phyloP scores from a whole-genome alignment of 1,140 invertebrate genomes.

The Frieseomelitta varia region DNA sequence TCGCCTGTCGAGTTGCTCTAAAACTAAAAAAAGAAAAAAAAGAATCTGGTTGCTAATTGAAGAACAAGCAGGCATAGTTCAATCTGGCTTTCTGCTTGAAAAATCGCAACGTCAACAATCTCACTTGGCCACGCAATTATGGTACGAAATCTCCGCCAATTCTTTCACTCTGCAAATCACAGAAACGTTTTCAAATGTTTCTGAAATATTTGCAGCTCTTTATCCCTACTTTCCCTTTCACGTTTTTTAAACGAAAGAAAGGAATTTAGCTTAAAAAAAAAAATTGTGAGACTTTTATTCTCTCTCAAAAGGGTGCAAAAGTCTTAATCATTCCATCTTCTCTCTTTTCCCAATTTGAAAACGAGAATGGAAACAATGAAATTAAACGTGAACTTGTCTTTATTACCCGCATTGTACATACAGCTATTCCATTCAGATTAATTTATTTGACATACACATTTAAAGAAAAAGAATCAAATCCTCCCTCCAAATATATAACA shows the following conservation, averaged over 20 bases:
- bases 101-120: slow-evolving; percentile 19
- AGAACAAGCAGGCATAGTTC: slow-evolving; percentile 76
- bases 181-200: too few relatives aligned
- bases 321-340: too few relatives aligned
- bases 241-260: not conserved
- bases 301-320: not conserved
- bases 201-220: not conserved
- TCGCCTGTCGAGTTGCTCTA: slow-evolving; percentile 64
- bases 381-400: too few relatives aligned
- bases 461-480: not conserved
- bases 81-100: slow-evolving; percentile 29
- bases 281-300: too few relatives aligned
- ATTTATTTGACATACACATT: too few relatives aligned
- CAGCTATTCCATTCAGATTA: too few relatives aligned
- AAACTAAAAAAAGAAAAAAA: slow-evolving; percentile 57
- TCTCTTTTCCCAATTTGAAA: too few relatives aligned
- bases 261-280: too few relatives aligned
- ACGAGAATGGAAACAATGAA: too few relatives aligned
- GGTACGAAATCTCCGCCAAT: not conserved
- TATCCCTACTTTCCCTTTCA: not conserved
- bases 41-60: slow-evolving; percentile 75
- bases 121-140: not conserved
- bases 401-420: too few relatives aligned
- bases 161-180: not conserved
- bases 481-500: not conserved